Conservation (phyloP, 2,797 vertebrate species). For the Tenualosa thibaudeaui region DNA sequence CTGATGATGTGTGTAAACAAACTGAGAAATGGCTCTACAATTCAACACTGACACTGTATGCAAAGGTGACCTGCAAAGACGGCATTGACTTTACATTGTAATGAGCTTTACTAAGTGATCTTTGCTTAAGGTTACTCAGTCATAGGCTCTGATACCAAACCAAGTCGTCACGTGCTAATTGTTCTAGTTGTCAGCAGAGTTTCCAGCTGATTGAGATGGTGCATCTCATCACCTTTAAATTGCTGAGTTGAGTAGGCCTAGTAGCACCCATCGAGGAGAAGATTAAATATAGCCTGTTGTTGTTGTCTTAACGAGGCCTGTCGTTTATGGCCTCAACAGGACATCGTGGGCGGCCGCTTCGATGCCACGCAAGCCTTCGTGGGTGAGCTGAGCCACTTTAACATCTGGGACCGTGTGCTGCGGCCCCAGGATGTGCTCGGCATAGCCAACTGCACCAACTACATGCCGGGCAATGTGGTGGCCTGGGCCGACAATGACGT, state of each 20-base stretch:
- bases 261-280: background rate
- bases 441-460: constrained; percentile 93
- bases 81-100: background rate
- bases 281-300: constrained; percentile 47
- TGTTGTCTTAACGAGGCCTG: constrained; percentile 50
- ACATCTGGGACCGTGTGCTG: constrained; percentile 95
- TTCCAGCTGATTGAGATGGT: background rate
- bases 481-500: constrained; percentile 92
- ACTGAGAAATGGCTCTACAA: background rate
- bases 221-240: background rate
- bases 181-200: background rate
- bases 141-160: background rate
- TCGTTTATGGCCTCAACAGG: constrained; percentile 75
- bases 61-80: background rate
- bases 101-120: background rate
- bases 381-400: constrained; percentile 97
- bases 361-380: constrained; percentile 98
- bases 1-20: background rate
- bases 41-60: background rate
- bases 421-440: constrained; percentile 85
- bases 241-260: background rate
- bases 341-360: constrained; percentile 92
- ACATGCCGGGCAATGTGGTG: constrained; percentile 91
- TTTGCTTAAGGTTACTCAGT: background rate
- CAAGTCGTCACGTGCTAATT: background rate